Base-by-base conservation (phyloP, 2,888 invertebrate genomes). In the Drosophila borborema region DNA sequence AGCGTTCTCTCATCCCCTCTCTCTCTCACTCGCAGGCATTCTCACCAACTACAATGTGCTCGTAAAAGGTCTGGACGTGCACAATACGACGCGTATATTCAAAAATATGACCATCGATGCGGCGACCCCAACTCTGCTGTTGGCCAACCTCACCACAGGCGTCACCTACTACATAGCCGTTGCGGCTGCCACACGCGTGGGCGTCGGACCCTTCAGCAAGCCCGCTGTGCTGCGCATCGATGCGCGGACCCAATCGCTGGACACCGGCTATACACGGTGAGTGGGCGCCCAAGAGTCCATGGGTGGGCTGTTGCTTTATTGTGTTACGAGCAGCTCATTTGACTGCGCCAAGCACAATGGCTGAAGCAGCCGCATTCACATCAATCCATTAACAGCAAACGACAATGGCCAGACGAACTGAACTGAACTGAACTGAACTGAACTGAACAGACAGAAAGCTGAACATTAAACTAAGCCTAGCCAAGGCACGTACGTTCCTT, bases 101-200 rank as follows among this genome's bases (percentile, higher is more conserved):
- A 95, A 95, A 94, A 96, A 96, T 90, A 95, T 96, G 70, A 96
- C 95, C 72, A 96, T 96, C 62, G 96, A 96, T 91, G 95, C 95
- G 86, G 94, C 94, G 51, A 96, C 96, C 12, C 95, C 95, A 48
- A 96, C 96, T 56, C 94, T 97, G 38, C 95, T 97, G 67, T 94
- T 98, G 91, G 96, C 96, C 72, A 97, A 97, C 94, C 94, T 98
- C 86, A 96, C 96, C 68, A 95, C 96, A 43, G 97, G 97, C 86
- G 95, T 97, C 86, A 95, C 96, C 70, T 98, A 98, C 93, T 96
- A 95, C 61, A 96, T 98, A 31, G 95, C 96, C 92, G 96, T 98
- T 61, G 97, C 97, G 36, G 98, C 98, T 12, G 95, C 95, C 87
- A 98, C 97, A 14, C 94, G 95, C 76, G 95, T 96, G 64, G 98